Evolutionary conservation across 2,888 invertebrate genomes (phyloP), one percentile per base, ranked within the genome.

Genomic region (Drosophila pseudotalamancana): DNA sequence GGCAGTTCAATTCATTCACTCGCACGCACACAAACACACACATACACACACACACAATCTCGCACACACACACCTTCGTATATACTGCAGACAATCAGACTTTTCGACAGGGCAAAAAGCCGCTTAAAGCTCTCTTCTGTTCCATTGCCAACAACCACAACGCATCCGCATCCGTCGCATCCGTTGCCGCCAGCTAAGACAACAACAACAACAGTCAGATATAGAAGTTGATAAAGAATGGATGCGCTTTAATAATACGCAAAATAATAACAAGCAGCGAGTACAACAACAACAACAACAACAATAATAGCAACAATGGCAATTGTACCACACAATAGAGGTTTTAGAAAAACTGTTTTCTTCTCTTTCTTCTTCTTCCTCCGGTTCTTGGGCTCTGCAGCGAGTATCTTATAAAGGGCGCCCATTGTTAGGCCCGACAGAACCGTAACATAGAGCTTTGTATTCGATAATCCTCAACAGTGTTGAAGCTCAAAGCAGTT

Each of bases 221-320:
- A 62, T 56, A 75, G 66, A 75, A 62, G 56, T 82, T 72, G 80
- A 79, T 82, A 71, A 72, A 73, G 83, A 82, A 73, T 81, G 86
- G 63, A 74, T 69, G 80, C 77, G 78, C 80, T 85, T 76, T 82
- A 83, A 83, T 77, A 82, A 73, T 64, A 79, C 66, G 68, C 71
- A 85, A 77, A 77, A 86, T 77, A 83, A 87, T 70, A 71, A 70
- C 61, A 66, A 64, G 64, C 61, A 63, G 48, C 42, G 43, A 29
- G 42, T 31, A 45, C 48, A 43, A 65, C 45, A 53, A 35, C 70
- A 48, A 32, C 31, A 61, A 18, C 40, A 37, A 43, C 29, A 55
- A 45, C 62, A 39, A 35, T 39, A 50, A 21, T n/a, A n/a, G n/a
- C 31, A 74, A 81, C 68, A 84, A 84, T 75, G 29, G 48, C n/a